Conservation (phyloP, 1,140 invertebrate species). For the Trichogramma pretiosum region DNA sequence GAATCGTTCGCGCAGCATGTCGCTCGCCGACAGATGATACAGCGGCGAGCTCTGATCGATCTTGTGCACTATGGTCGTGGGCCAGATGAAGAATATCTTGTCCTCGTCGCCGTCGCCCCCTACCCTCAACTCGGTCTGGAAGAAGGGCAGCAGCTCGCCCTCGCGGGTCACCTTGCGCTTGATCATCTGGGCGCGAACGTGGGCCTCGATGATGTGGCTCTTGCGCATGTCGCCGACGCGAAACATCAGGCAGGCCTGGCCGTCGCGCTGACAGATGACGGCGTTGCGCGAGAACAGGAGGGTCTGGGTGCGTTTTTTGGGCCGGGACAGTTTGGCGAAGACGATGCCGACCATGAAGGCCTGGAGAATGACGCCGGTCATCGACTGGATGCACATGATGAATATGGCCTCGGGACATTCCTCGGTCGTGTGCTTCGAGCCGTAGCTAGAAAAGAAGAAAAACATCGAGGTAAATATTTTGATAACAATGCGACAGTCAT, state of each 20-base stretch:
- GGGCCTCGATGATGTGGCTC: slow-evolving; percentile 92
- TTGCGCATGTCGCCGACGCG: slow-evolving; percentile 97
- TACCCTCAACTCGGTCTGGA: slow-evolving; percentile 72
- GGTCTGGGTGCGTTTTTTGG: slow-evolving; percentile 93
- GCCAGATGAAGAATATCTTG: slow-evolving; percentile 91
- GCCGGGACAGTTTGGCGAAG: slow-evolving; percentile 93
- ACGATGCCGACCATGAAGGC: slow-evolving; percentile 89
- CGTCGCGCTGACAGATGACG: slow-evolving; percentile 84
- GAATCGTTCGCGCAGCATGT: slow-evolving; percentile 82
- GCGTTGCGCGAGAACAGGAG: slow-evolving; percentile 91
- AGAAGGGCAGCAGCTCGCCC: slow-evolving; percentile 75
- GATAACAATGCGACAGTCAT: background rate
- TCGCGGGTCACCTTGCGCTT: slow-evolving; percentile 68
- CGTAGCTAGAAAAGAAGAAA: slow-evolving; percentile 24
- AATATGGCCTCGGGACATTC: slow-evolving; percentile 94
- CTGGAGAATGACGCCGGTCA: slow-evolving; percentile 87
- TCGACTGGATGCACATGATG: slow-evolving; percentile 95
- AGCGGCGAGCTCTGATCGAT: slow-evolving; percentile 78
- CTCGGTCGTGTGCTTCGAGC: slow-evolving; percentile 64
- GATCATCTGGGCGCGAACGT: slow-evolving; percentile 84
- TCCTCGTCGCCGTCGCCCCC: slow-evolving; percentile 73
- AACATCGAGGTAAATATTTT: background rate
- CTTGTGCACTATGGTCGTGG: slow-evolving; percentile 75
- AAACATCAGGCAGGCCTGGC: slow-evolving; percentile 87
- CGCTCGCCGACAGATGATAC: slow-evolving; percentile 77